Evolutionary conservation across 2,797 vertebrate species (phyloP).

Genomic region (Masticophis lateralis): DNA sequence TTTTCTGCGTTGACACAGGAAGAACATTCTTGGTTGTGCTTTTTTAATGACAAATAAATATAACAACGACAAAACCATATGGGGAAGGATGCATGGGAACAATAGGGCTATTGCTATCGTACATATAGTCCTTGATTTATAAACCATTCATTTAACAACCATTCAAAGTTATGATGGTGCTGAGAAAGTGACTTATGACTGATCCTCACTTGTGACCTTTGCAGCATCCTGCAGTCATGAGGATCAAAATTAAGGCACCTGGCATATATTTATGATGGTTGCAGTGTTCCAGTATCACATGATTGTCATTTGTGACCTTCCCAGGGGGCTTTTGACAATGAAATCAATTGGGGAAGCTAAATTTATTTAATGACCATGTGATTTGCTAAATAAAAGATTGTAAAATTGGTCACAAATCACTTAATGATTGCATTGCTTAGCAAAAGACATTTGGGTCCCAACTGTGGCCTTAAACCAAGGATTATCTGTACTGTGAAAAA

Average conservation of each 20-base stretch:
- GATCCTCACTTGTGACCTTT: neutral
- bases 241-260: neutral
- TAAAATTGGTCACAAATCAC: neutral
- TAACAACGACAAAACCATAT: neutral
- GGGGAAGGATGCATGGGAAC: neutral
- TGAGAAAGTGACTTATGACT: neutral
- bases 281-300: neutral
- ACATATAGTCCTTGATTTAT: neutral
- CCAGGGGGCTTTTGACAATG: neutral
- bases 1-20: too few species aligned
- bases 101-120: neutral
- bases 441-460: neutral
- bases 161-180: neutral
- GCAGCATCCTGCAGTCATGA: neutral
- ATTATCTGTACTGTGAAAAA: neutral
- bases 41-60: neutral
- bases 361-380: neutral
- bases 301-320: neutral
- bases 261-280: neutral
- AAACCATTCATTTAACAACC: neutral
- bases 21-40: too few species aligned
- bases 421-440: too few species aligned
- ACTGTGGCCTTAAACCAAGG: neutral
- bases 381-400: neutral
- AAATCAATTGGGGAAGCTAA: neutral